phyloP scores from a whole-genome alignment of 2,113 vertebrate genomes.

The Deroptyus accipitrinus region DNA sequence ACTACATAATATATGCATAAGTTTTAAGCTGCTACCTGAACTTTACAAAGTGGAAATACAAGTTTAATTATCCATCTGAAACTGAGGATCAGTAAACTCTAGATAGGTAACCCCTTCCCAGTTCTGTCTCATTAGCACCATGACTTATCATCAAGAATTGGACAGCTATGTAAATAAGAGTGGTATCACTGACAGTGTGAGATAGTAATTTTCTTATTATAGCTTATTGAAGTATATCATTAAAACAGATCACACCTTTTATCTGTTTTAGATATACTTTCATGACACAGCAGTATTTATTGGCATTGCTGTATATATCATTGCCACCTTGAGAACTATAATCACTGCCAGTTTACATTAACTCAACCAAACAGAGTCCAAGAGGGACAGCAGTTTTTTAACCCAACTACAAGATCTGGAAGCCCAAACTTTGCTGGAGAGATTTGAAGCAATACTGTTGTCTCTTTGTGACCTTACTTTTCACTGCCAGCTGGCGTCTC shows the following conservation, averaged over 20 bases:
- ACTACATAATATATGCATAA: not conserved
- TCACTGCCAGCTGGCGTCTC: not conserved
- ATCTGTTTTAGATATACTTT: not conserved
- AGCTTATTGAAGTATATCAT: not conserved
- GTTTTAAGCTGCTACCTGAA: not conserved
- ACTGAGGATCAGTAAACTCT: not conserved
- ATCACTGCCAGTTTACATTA: not conserved
- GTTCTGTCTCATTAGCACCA: not conserved
- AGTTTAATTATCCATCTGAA: not conserved
- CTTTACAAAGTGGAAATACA: not conserved
- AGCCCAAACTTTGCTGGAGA: not conserved
- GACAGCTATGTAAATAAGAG: not conserved
- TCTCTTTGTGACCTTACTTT: not conserved
- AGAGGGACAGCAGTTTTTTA: not conserved
- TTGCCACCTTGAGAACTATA: not conserved
- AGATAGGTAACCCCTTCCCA: not conserved
- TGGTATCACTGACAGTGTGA: not conserved
- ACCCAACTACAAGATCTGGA: not conserved
- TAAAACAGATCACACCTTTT: not conserved
- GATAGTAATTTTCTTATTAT: not conserved
- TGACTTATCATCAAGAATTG: not conserved
- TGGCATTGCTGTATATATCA: not conserved
- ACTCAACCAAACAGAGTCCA: not conserved
- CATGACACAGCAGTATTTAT: not conserved
- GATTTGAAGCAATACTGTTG: not conserved